Evolutionary conservation across 2,797 vertebrate genomes (phyloP), one percentile per base, ranked within the genome.

Genomic region (Lycodopsis pacificus): DNA sequence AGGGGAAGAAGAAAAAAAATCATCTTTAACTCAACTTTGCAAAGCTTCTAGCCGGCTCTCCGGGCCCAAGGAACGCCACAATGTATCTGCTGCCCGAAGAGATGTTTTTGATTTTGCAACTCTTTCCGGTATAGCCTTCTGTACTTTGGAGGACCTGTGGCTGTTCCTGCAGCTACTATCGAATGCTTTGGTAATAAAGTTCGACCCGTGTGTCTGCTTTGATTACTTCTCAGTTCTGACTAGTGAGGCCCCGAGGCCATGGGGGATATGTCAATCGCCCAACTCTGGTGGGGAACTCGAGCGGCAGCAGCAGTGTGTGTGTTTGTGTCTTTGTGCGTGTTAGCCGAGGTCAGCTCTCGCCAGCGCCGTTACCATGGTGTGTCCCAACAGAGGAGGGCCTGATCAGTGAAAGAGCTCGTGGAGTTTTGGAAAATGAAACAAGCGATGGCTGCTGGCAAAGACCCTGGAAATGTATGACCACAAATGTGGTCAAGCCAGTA

Each of bases 131-230:
- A 14, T 57, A 12, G 65, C 49, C 15, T 27, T 14, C 32, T 65
- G 79, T 78, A 25, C 71, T 89, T 77, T 68, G 68, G 54, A 82
- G 74, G 73, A 83, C 90, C 93, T 86, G 85, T 87, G 66, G 82
- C 65, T 71, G 2, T 1, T 96, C 89, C 92, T 91, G 86, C 84
- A 69, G 87, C 82, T 80, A 5, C 0, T 97, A 97, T 97, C 0
- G 96, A 97, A 38, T 80, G 90, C 76, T 67, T 67, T 84, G 88
- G 93, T 97, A 97, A 97, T 97, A 95, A 97, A 95, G 90, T 96
- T 96, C 95, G 95, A 96, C 93, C 91, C 95, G 91, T 93, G 79
- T 3, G 92, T 96, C 95, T 93, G 90, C 89, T 96, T 95, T 92
- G 93, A 96, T 97, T 95, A 95, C 89, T 84, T 86, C 88, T 90